Base-by-base conservation (phyloP, 2,797 vertebrate species). In the Poliocrania exsul region DNA sequence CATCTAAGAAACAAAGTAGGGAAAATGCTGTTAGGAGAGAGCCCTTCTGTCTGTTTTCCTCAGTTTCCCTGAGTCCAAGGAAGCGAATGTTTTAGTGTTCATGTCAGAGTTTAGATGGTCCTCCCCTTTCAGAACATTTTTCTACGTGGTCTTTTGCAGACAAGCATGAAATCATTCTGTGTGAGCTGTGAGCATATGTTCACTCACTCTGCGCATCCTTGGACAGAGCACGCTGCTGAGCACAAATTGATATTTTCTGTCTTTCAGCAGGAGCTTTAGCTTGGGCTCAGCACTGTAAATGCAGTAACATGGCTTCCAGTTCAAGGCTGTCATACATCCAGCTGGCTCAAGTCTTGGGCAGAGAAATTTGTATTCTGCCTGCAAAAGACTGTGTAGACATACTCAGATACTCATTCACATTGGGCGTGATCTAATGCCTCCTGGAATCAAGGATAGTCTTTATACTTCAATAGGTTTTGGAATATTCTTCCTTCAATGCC, bases 311-410 rank as follows among this genome's bases (percentile, higher is more conserved):
- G 93, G 91, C 87, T 95, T 81, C 94, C 85, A 95, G 79, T 93
- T 95, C 77, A 91, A 69, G 85, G 82, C 46, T 96, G 95, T 94
- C 94, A 90, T 44, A n/a, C 53, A 88, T 95, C 96, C 96, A 96
- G 82, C 92, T 96, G 96, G 96, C 95, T 93, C 69, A 78, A 47
- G 33, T 26, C 65, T 81, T 81, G 92, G 85, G 80, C 89, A 91
- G 37, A 74, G 67, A 94, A 92, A 51, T 61, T 83, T 83, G 75
- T 86, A 81, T 81, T 92, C 80, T 93, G 91, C 85, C 94, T 96
- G 90, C 35, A 92, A 93, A 95, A 75, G 80, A 58, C 89, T 67
- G 28, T 94, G 92, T 61, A 95, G 96, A 95, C 79, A 74, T 83
- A 88, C 77, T 88, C 89, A 69, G 82, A 91, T 95, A 60, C 29